Percentiles rank a stretch among this genome's conserved stretches.
Evolutionary conservation across 2,888 invertebrate species (phyloP).

Genomic region (Cephus pygmeus): DNA sequence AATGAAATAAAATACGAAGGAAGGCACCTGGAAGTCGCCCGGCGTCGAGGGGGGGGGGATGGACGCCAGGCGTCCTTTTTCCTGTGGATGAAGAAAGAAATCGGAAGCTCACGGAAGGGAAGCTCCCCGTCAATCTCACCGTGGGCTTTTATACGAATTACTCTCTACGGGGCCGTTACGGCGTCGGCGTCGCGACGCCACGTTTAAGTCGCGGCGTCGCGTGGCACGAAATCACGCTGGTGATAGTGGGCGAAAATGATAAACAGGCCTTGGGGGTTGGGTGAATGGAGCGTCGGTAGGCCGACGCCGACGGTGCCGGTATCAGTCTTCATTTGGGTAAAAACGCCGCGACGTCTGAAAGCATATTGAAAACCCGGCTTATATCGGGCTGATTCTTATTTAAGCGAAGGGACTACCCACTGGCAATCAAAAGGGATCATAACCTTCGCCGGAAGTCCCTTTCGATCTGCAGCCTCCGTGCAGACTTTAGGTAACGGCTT

Average conservation of each 20-base stretch:
- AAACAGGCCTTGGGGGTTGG: constrained; percentile 22
- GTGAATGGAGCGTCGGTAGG: background rate
- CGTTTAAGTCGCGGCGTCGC: constrained; percentile 22
- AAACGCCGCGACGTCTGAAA: constrained; percentile 23
- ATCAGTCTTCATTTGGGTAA: constrained; percentile 46
- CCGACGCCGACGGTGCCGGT: constrained; percentile 28
- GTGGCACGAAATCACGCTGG: constrained; percentile 15
- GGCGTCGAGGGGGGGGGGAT: background rate
- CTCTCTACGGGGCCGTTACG: background rate
- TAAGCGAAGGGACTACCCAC: constrained; percentile 12
- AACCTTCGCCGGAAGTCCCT: constrained; percentile 26
- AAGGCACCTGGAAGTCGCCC: background rate
- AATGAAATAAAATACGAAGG: background rate
- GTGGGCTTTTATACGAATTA: background rate
- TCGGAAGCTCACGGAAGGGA: background rate
- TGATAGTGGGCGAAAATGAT: constrained; percentile 33
- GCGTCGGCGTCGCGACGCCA: constrained; percentile 19
- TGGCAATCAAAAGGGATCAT: constrained; percentile 53
- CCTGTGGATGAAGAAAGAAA: background rate
- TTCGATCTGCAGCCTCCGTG: constrained; percentile 13
- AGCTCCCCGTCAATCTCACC: background rate
- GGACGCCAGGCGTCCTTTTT: background rate
- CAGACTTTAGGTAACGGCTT: constrained; percentile 45
- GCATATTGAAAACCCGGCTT: constrained; percentile 37
- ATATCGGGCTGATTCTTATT: constrained; percentile 16